Evolutionary conservation across 30 jellyfish, hydroid and myxozoan genomes (phyloP).

Genomic region (Aurelia sp.): DNA sequence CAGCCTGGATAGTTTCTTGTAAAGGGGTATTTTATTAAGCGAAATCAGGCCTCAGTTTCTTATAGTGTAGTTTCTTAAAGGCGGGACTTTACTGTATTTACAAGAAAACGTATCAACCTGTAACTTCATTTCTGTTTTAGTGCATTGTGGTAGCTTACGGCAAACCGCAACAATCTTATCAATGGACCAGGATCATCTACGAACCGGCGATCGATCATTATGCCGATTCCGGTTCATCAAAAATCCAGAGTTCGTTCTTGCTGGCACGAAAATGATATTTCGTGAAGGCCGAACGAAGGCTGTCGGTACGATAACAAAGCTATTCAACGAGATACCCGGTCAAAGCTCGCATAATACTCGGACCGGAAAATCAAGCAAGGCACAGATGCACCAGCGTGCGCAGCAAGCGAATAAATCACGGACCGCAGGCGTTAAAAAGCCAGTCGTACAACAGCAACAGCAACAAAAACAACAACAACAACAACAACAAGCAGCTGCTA

Average conservation of each 20-base stretch:
- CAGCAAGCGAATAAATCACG: constrained; percentile 74
- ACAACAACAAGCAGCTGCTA: not conserved
- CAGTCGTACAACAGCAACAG: constrained; percentile 12
- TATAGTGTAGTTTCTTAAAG: too few relatives aligned
- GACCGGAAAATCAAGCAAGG: constrained; percentile 81
- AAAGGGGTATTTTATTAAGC: too few relatives aligned
- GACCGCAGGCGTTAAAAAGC: constrained; percentile 28
- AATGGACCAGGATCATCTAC: constrained; percentile 89
- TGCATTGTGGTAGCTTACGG: constrained; percentile 95
- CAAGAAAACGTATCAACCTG: not conserved
- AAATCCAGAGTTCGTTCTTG: constrained; percentile 86
- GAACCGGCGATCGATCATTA: constrained; percentile 97
- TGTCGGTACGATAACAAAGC: constrained; percentile 90
- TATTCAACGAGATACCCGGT: constrained; percentile 81
- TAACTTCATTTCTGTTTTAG: constrained; percentile 23
- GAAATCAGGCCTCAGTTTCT: too few relatives aligned
- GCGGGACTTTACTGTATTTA: too few relatives aligned
- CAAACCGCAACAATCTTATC: constrained; percentile 93
- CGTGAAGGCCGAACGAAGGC: constrained; percentile 99
- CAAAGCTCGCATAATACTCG: constrained; percentile 86
- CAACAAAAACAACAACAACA: not conserved
- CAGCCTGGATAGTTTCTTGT: too few relatives aligned
- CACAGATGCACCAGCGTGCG: constrained; percentile 94
- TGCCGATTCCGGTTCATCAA: constrained; percentile 92
- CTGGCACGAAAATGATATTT: constrained; percentile 94